Base-by-base conservation (phyloP, 2,888 invertebrate genomes). In the Chaitophorus viminalis region DNA sequence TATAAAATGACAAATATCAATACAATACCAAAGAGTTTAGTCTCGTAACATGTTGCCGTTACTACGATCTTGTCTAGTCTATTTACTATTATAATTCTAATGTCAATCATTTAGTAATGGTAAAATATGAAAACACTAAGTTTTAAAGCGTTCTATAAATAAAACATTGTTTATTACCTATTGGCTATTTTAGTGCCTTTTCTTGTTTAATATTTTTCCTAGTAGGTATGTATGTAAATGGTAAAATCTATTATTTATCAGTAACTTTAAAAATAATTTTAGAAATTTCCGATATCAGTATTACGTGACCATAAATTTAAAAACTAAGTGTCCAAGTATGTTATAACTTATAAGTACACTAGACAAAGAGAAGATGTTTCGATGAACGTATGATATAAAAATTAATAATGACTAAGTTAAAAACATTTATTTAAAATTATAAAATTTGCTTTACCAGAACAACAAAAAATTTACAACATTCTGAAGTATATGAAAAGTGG, bases 51-150 rank as follows among this genome's bases (percentile, higher is more conserved):
- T n/a, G n/a, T 46, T 46, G 46, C 14, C 46, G 14, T 46, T 14
- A 46, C 46, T 6, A 74, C 29, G 33, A 11, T 74, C 39, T n/a
- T 36, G 17, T 31, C 33, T 36, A 33, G n/a, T 79, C 46, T 46
- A 46, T 75, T 39, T 29, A 76, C 3, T 29, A 25, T 60, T 39
- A 52, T 72, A 18, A n/a, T 78, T 79, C 11, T 17, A 14, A n/a
- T 60, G n/a, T n/a, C 54, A 54, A n/a, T 54, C 25, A 54, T 82
- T 74, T 74, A 54, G 54, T 82, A 54, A n/a, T 74, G n/a, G 72
- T 74, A 54, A 54, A 21, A 65, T 29, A 25, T 29, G 21, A 36
- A 36, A 36, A n/a, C 8, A 11, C n/a, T 6, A 65, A 79, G 33
- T 65, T 25, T 39, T 0, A 25, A 3, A 39, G 2, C 39, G 5